phyloP scores from a whole-genome alignment of 1,140 invertebrate species.

The Pseudoatta argentina region DNA sequence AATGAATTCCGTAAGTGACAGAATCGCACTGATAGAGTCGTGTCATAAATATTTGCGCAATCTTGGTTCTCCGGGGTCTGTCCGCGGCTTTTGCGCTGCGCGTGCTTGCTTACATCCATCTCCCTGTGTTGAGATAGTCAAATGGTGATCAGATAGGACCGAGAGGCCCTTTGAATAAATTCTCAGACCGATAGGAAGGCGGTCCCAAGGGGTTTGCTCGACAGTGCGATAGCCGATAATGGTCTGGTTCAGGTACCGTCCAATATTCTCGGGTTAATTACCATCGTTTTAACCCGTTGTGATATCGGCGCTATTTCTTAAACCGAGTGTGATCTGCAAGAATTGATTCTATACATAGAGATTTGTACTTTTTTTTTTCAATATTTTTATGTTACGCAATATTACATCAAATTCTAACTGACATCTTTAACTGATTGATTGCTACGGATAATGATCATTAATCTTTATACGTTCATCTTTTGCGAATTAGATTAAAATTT shows the following conservation, averaged over 20 bases:
- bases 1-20: slow-evolving; percentile 56
- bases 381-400: neutral
- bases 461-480: neutral
- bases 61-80: slow-evolving; percentile 49
- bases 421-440: neutral
- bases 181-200: slow-evolving; percentile 76
- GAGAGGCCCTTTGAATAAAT: slow-evolving; percentile 80
- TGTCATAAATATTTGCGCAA: slow-evolving; percentile 69
- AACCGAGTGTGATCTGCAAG: slow-evolving; percentile 46
- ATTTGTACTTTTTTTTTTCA: slow-evolving; percentile 1
- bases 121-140: slow-evolving; percentile 76
- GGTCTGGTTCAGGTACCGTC: slow-evolving; percentile 78
- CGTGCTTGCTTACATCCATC: slow-evolving; percentile 76
- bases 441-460: neutral
- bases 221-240: slow-evolving; percentile 81
- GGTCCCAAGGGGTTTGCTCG: slow-evolving; percentile 76
- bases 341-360: slow-evolving; percentile 69
- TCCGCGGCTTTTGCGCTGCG: slow-evolving; percentile 66
- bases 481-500: neutral
- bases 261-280: slow-evolving; percentile 80
- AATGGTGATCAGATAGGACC: slow-evolving; percentile 75
- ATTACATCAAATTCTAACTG: neutral
- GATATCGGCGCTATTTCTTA: slow-evolving; percentile 66
- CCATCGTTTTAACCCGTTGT: slow-evolving; percentile 78
- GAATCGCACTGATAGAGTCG: slow-evolving; percentile 60